Conservation (phyloP, 2,113 vertebrate species). For the Ictalurus punctatus region DNA sequence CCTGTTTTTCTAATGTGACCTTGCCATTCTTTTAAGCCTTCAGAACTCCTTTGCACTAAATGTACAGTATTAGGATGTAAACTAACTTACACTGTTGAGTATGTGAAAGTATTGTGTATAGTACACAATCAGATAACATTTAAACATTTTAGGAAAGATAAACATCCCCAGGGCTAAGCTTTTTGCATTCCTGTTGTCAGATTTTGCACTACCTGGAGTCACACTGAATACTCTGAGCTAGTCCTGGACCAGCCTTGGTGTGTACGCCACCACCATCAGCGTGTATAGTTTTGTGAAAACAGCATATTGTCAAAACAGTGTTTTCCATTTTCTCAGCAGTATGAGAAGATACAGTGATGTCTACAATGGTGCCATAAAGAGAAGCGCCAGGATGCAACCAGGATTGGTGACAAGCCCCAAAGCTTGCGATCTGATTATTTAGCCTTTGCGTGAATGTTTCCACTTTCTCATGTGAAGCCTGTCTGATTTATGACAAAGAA, state of each 20-base stretch:
- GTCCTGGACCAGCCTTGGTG: background rate
- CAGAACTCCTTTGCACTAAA: background rate
- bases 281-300: background rate
- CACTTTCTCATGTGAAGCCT: constrained; percentile 59
- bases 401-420: constrained; percentile 61
- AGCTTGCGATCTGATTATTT: constrained; percentile 65
- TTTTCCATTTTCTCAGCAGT: background rate
- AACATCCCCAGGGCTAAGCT: background rate
- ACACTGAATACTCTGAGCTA: background rate
- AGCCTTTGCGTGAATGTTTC: constrained; percentile 71
- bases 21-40: background rate
- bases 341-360: background rate
- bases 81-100: background rate
- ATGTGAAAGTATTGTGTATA: background rate
- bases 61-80: background rate
- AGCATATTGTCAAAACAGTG: constrained; percentile 35
- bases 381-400: constrained; percentile 15
- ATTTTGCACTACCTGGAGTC: background rate
- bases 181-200: background rate
- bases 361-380: background rate
- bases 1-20: background rate
- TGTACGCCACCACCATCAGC: background rate
- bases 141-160: background rate
- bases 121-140: background rate
- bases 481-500: constrained; percentile 65